Evolutionary conservation across 2,113 vertebrate genomes (phyloP).

Genomic region (Otolemur garnettii): DNA sequence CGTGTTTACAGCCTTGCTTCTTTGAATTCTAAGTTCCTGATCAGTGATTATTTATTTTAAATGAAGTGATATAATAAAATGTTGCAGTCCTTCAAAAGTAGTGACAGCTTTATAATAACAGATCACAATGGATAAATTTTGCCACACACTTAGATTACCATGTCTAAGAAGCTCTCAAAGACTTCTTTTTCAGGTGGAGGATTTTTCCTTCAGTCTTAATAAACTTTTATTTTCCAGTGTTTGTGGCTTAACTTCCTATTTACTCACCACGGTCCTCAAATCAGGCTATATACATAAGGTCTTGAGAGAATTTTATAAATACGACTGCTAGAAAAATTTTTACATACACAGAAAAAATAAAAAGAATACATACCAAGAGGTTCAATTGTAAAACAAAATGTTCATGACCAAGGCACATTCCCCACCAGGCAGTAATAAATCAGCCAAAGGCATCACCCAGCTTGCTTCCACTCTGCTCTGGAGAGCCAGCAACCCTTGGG

Average conservation of each 20-base stretch:
- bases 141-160: background rate
- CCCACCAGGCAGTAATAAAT: background rate
- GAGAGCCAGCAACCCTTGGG: background rate
- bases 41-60: background rate
- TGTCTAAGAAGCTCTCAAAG: background rate
- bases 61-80: background rate
- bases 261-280: background rate
- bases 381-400: background rate
- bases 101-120: background rate
- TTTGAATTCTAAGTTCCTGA: slow-evolving; percentile 2
- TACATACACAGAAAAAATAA: background rate
- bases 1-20: background rate
- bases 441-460: background rate
- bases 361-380: background rate
- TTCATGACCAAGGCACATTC: background rate
- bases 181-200: background rate
- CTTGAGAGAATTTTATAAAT: slow-evolving; percentile 17
- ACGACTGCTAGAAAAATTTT: slow-evolving; percentile 23
- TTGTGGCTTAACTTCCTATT: slow-evolving; percentile 9
- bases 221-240: slow-evolving; percentile 44
- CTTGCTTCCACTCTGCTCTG: background rate
- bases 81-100: background rate
- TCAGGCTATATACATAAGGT: background rate
- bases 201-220: slow-evolving; percentile 33
- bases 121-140: background rate